Evolutionary conservation across 35 echinoderm and acorn worm species (phyloP), one percentile per base, ranked within the genome.

Genomic region (Ophiothrix spiculata): DNA sequence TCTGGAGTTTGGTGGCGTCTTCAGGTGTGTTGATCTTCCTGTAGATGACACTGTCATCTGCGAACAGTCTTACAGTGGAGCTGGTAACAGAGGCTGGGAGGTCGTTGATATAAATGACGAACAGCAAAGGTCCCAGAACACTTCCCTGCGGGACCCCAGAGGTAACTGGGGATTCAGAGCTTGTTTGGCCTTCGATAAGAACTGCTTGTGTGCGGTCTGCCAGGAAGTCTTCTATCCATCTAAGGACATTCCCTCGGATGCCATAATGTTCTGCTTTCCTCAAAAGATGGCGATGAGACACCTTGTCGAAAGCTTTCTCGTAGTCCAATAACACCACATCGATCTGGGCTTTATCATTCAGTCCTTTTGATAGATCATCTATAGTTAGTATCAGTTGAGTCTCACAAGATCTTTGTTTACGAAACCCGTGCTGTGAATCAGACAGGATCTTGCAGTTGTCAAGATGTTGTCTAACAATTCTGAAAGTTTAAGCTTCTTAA

Each of bases 81-180:
- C 21, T 35, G 87, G 76, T 35, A 92, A 92, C n/a, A n/a, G n/a
- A n/a, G n/a, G n/a, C n/a, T n/a, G n/a, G n/a, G n/a, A n/a, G n/a
- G n/a, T n/a, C n/a, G n/a, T n/a, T n/a, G n/a, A n/a, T n/a, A n/a
- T n/a, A n/a, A n/a, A n/a, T n/a, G n/a, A n/a, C n/a, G n/a, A n/a
- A 87, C 87, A 86, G 36, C 32, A 32, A 79, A 15, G 79, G 84
- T 17, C 90, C 90, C 35, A 92, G 54, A 12, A 92, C 90, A 81
- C 39, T 64, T 13, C 84, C 90, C 56, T 92, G 89, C 10, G 89
- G 82, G 0, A 86, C 82, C 36, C 89, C 89, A 91, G 82, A 86
- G 31, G 64, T 60, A 54, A 86, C 90, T 17, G 39, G 23, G n/a
- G 23, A 56, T 28, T 49, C 64, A 11, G 36, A 41, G 19, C 77